phyloP scores from a whole-genome alignment of 2,113 vertebrate genomes.

The Dipodomys ordii region DNA sequence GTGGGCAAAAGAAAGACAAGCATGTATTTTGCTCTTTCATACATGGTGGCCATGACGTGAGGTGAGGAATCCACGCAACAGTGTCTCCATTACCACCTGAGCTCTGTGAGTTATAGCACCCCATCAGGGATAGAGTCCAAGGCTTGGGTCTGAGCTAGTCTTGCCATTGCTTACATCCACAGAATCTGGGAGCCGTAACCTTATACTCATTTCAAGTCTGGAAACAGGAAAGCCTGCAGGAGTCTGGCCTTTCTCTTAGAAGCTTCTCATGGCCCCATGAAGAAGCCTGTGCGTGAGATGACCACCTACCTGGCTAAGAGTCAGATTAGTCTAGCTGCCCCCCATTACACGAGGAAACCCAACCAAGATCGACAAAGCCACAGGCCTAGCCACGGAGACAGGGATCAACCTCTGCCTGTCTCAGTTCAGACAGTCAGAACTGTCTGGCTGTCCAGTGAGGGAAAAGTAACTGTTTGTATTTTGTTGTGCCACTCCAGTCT shows the following conservation, averaged over 20 bases:
- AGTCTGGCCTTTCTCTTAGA: not conserved
- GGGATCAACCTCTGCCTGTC: not conserved
- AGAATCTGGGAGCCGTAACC: not conserved
- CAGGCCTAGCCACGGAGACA: not conserved
- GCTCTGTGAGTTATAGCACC: not conserved
- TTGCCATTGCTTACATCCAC: not conserved
- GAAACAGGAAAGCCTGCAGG: not conserved
- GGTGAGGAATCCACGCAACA: rapidly evolving
- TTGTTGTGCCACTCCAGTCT: not conserved
- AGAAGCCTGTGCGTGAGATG: not conserved
- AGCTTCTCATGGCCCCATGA: not conserved
- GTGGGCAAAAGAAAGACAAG: not conserved
- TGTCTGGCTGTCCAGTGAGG: not conserved
- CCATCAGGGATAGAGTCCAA: not conserved
- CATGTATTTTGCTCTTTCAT: not conserved
- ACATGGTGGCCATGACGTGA: not conserved
- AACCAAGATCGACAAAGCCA: not conserved
- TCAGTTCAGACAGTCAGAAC: not conserved
- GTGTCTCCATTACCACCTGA: not conserved
- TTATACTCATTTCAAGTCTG: not conserved
- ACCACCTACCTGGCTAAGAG: not conserved
- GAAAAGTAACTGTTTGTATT: not conserved
- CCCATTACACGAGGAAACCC: no score
- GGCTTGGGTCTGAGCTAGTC: not conserved
- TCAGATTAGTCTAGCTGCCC: not conserved